These are phyloP conservation scores for Poeciliopsis paucimaculata DNA, from an alignment of 2,797 vertebrate species.

Conservation along the genomic window DNA sequence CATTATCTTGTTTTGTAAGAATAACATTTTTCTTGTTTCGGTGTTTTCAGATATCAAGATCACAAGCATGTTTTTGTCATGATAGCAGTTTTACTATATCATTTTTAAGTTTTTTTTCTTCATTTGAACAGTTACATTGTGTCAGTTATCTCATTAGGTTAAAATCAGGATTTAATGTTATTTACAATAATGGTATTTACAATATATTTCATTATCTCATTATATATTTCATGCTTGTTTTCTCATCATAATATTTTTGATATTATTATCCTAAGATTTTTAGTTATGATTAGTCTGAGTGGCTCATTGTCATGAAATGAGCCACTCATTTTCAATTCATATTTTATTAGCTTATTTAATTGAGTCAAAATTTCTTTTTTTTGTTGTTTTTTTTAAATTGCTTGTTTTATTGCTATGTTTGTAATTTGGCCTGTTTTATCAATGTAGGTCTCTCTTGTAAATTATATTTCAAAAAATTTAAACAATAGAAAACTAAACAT, in stretches of 20 bases:
- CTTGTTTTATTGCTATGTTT: no score
- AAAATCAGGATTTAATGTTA: not conserved
- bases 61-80: not conserved
- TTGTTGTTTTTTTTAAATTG: no score
- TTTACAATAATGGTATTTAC: not conserved
- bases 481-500: not conserved
- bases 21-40: not conserved
- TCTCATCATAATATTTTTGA: not conserved
- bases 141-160: not conserved
- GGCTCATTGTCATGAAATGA: not conserved
- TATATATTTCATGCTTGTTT: not conserved
- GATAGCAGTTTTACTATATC: not conserved
- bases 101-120: not conserved
- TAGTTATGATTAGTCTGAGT: not conserved
- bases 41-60: not conserved
- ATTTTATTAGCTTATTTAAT: no score
- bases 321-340: no score
- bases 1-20: not conserved
- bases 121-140: not conserved
- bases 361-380: no score
- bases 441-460: not conserved
- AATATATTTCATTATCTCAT: not conserved
- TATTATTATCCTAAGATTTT: not conserved
- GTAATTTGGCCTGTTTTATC: no score
- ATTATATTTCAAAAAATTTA: not conserved